Evolutionary conservation across 1,140 invertebrate species (phyloP).

Genomic region (Drosophila littoralis): DNA sequence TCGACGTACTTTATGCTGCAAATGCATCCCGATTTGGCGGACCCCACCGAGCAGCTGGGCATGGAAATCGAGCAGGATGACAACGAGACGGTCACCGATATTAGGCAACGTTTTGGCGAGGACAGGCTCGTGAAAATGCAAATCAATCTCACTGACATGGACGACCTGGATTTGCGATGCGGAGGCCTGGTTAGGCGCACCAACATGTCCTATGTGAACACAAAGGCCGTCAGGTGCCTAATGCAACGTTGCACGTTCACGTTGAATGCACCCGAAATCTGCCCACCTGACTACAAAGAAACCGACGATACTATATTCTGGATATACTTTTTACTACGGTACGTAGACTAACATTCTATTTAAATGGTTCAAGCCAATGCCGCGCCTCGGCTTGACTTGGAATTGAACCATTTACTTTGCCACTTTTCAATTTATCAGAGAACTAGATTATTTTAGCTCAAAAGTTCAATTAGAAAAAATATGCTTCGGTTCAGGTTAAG

Average conservation of each 20-base stretch:
- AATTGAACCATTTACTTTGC: too few species aligned
- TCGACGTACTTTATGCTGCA: slow-evolving; percentile 87
- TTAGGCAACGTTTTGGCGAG: slow-evolving; percentile 88
- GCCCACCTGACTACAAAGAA: slow-evolving; percentile 90
- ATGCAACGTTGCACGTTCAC: slow-evolving; percentile 88
- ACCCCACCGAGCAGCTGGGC: slow-evolving; percentile 89
- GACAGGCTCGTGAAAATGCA: slow-evolving; percentile 86
- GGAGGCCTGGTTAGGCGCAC: slow-evolving; percentile 88
- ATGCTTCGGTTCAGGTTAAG: too few species aligned
- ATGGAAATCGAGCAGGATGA: slow-evolving; percentile 89
- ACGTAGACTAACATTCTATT: not conserved
- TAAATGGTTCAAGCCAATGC: not conserved
- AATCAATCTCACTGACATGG: slow-evolving; percentile 89
- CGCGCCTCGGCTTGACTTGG: too few species aligned
- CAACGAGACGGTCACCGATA: slow-evolving; percentile 88
- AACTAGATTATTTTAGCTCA: too few species aligned
- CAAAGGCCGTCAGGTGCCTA: slow-evolving; percentile 88
- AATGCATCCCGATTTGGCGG: slow-evolving; percentile 89
- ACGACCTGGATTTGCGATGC: slow-evolving; percentile 89
- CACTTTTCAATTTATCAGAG: too few species aligned
- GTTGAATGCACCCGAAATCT: slow-evolving; percentile 89
- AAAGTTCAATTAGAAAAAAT: too few species aligned
- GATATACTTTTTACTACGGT: slow-evolving; percentile 89
- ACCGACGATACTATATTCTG: slow-evolving; percentile 91
- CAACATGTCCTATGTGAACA: slow-evolving; percentile 87